Evolutionary conservation across 2,113 vertebrate species (phyloP), one percentile per base, ranked within the genome.

Genomic region (Rhynchomys soricoides): DNA sequence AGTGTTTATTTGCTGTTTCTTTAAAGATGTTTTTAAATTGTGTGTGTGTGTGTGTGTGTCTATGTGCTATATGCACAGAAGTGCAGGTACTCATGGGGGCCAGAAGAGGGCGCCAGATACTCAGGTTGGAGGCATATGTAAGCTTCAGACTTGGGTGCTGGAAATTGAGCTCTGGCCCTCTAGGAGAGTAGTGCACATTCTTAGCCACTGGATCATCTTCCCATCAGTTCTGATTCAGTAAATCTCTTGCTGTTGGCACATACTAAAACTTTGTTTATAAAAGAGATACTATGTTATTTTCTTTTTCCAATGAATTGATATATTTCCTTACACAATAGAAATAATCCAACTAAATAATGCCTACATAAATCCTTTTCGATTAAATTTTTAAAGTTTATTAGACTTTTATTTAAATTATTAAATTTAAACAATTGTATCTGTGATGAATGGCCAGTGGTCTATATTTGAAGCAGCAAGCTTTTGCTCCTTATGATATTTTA

Each of bases 161-260:
- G 22, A 62, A 59, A 83, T n/a, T 83, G 57, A 43, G 31, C 81
- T 83, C 15, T 83, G n/a, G n/a, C 62, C 24, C 57, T 83, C 57
- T 19, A 4, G 24, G 5, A 29, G 15, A 43, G 21, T 2, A 62
- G 15, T 17, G 31, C 1, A 5, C 13, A 43, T 40, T 62, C 55
- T 62, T 62, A 43, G 40, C 57, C n/a, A 9, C 81, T 83, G 81
- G 24, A 13, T 8, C 24, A 62, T 83, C 57, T 62, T 40, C 9
- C 74, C 78, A 90, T 62, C 74, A 71, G 52, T 81, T 93, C 90
- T 93, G 64, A 90, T 48, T 96, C 90, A 90, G 34, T 70, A 59
- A 73, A 37, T 94, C 89, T 95, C 86, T 86, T 83, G 5, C 48
- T 43, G 37, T 82, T 66, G 5, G 29, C 26, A 43, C 48, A 31